Base-by-base conservation (phyloP, 1,140 invertebrate genomes). In the Campoletis sonorensis region DNA sequence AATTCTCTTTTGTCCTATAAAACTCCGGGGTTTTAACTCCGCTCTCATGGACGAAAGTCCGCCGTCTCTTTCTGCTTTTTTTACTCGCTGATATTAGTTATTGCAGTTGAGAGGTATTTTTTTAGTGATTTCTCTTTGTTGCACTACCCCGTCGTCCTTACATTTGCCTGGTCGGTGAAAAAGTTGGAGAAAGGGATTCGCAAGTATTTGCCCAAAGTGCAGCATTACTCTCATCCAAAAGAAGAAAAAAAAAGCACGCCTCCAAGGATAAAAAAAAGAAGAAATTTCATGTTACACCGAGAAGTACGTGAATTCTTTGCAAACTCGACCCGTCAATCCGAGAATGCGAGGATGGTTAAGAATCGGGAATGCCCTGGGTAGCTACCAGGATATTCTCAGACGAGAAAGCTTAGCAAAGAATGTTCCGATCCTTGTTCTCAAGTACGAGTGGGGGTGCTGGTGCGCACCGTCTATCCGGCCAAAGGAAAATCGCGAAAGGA, bases 401-500 rank as follows among this genome's bases (percentile, higher is more conserved):
- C 54, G 21, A 58, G 54, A 58, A 23, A 58, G 54, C 54, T 58
- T 58, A 58, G 21, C 18, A 58, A 58, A 23, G 54, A 58, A 58
- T 58, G 54, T 58, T 58, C 18, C 18, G 54, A 58, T 58, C 54
- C 54, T 58, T 58, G 54, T 58, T 58, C 54, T 58, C 18, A 58
- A 23, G 54, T n/a, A 79, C 27, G 54, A 61, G 58, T 23, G 21
- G 64, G 37, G 40, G 64, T 23, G 77, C 26, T 30, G 54, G 58
- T 40, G 58, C 58, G 77, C 58, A 79, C 49, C 61, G 79, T 68
- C 71, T 85, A 88, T 86, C 88, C 85, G 87, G 82, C 84, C 80
- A 89, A 89, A 89, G 89, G 87, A 89, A 89, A 89, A 83, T 86
- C 68, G 80, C 82, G 73, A 80, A 79, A 86, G 61, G 82, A 81